Base-by-base conservation (phyloP, 2,797 vertebrate genomes). In the Aulostomus chinensis region DNA sequence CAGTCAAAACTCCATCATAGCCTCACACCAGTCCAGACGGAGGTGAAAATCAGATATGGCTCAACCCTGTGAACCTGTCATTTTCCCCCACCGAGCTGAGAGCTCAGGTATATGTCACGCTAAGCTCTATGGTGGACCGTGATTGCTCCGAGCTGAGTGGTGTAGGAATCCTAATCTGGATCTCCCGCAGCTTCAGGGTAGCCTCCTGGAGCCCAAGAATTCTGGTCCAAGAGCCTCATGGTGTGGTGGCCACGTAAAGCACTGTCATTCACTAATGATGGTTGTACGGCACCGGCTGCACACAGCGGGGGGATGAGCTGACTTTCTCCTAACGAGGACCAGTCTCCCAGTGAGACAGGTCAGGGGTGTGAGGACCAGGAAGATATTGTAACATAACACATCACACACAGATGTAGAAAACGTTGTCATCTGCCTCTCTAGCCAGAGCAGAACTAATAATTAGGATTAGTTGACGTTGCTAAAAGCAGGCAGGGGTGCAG, bases 281-380 rank as follows among this genome's bases (percentile, higher is more conserved):
- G 56, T 55, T 71, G 45, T 37, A 68, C 47, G 54, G 67, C 55
- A 49, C 74, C 38, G n/a, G 65, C 73, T 64, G 29, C 51, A 53
- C 76, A 46, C 81, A 73, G 79, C 79, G 48, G 84, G 81, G 72
- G 76, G 79, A n/a, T 41, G 26, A 65, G 71, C 73, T 47, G 54
- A 50, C 75, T 62, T 76, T 58, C 73, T 82, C 67, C 68, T 91
- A 89, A 90, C 81, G 51, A 89, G 89, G 80, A 83, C 71, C 66
- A 24, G 58, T 68, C 76, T 80, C 82, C 57, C 59, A 51, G 75
- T 74, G 82, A 83, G 68, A 79, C 46, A 11, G 74, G 76, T 87
- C 80, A 82, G 73, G 46, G 74, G 76, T 86, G 78, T 64, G 64
- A 86, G 73, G 65, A 48, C 60, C 45, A 36, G 59, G 60, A 37